Base-by-base conservation (phyloP, 2,113 vertebrate genomes). In the Sakesphorus luctuosus region DNA sequence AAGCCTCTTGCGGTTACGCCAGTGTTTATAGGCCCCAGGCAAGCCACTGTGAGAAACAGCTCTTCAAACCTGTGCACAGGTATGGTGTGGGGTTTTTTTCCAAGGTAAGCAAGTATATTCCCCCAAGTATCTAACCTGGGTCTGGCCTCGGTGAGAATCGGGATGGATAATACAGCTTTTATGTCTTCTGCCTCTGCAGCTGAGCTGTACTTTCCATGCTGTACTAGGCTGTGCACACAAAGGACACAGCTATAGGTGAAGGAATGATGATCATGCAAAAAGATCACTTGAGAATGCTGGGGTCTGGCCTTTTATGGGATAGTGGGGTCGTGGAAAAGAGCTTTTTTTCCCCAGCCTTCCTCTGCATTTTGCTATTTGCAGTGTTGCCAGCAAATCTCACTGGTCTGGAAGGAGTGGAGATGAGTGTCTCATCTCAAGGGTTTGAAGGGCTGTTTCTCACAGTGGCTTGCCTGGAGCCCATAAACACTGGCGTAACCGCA, bases 61-160 rank as follows among this genome's bases (percentile, higher is more conserved):
- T 43, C 40, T 43, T 43, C 40, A 43, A 43, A 43, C 40, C 40
- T 43, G 40, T 43, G 40, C 12, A 72, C 18, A 72, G 28, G 31
- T 77, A 44, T 13, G 6, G 14, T n/a, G 55, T 53, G 38, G 14
- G 3, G 0, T 10, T 73, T 53, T 75, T 56, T 6, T 2, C 33
- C 29, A 25, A 58, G n/a, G 23, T 62, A 78, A 83, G n/a, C 56
- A 78, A 75, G 7, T 55, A 19, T 73, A 55, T 68, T 76, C 21
- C 18, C 29, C 16, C 11, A 88, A 21, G 7, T 67, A 38, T 53
- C 40, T 75, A 53, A 33, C 24, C 13, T 19, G 29, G 43, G 25
- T 87, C 18, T 68, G 33, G 25, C 59, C 49, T 76, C 77, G 44
- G 40, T 77, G 61, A 59, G 49, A 61, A 73, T 80, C 24, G n/a